These are phyloP conservation scores for Zaprionus camerounensis DNA, from an alignment of 1,140 invertebrate species.

Conservation along the genomic window DNA sequence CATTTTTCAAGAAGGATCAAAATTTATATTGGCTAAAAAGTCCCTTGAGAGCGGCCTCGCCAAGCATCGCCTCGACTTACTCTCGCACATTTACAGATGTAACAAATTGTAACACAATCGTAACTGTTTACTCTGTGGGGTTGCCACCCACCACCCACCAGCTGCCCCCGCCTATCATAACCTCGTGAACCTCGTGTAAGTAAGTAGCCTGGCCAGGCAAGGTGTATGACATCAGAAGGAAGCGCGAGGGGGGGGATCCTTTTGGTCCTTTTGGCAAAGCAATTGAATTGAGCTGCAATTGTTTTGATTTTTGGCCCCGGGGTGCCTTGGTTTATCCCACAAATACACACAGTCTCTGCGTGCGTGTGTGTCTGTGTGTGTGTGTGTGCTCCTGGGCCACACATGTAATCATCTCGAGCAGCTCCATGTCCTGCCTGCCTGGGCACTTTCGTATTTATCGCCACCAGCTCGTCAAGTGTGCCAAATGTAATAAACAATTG, in stretches of 20 bases:
- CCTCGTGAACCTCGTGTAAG: slow-evolving; percentile 55
- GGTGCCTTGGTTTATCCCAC: slow-evolving; percentile 47
- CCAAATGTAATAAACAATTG: slow-evolving; percentile 81
- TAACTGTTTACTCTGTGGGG: slow-evolving; percentile 78
- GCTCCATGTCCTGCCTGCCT: slow-evolving; percentile 21
- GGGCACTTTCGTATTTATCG: slow-evolving; percentile 67
- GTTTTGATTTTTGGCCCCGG: slow-evolving; percentile 80
- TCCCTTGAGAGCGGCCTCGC: slow-evolving; percentile 68
- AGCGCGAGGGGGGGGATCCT: background rate
- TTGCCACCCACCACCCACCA: slow-evolving; percentile 15
- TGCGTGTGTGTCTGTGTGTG: background rate
- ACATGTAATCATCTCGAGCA: slow-evolving; percentile 11
- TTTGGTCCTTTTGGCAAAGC: slow-evolving; percentile 42
- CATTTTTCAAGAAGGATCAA: slow-evolving; percentile 83
- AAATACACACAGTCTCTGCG: slow-evolving; percentile 10
- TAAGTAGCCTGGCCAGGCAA: slow-evolving; percentile 3
- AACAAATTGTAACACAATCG: slow-evolving; percentile 83
- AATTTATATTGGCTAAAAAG: slow-evolving; percentile 83
- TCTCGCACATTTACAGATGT: slow-evolving; percentile 74
- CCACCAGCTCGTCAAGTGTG: slow-evolving; percentile 68
- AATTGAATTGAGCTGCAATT: slow-evolving; percentile 82
- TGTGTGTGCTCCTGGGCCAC: background rate
- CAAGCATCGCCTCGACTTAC: slow-evolving; percentile 48
- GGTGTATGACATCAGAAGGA: background rate
- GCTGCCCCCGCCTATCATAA: slow-evolving; percentile 53